Evolutionary conservation across 2,797 vertebrate genomes (phyloP).

Genomic region (Anabacerthia variegaticeps): DNA sequence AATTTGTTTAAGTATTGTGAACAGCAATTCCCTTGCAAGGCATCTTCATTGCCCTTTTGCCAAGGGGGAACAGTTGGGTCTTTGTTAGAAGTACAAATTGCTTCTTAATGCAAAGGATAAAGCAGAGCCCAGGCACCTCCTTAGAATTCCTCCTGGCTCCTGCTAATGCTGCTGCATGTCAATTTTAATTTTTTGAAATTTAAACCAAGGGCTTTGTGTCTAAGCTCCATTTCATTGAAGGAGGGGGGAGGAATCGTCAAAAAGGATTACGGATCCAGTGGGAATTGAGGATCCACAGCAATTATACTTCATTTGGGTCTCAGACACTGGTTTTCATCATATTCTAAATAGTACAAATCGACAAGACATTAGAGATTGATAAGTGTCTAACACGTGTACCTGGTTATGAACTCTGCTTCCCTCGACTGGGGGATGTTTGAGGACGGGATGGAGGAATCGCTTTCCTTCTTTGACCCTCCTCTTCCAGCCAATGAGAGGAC

Average conservation of each 20-base stretch:
- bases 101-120: conserved; percentile 82
- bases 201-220: conserved; percentile 81
- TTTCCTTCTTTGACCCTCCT: neutral
- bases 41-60: conserved; percentile 78
- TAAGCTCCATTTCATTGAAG: conserved; percentile 78
- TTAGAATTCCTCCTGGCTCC: conserved; percentile 78
- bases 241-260: conserved; percentile 78
- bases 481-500: neutral
- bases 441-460: neutral
- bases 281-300: conserved; percentile 76
- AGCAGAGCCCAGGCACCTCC: conserved; percentile 74
- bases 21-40: conserved; percentile 75
- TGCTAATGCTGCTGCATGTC: conserved; percentile 79
- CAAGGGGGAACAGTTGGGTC: conserved; percentile 75
- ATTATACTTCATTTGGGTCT: conserved; percentile 80
- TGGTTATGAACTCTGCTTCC: conserved; percentile 31
- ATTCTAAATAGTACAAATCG: conserved; percentile 74
- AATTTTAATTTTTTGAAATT: conserved; percentile 86
- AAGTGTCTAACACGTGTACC: conserved; percentile 36
- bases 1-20: conserved; percentile 81
- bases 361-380: conserved; percentile 72
- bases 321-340: conserved; percentile 74
- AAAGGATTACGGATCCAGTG: conserved; percentile 75
- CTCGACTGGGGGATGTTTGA: neutral
- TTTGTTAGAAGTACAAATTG: conserved; percentile 84